These are phyloP conservation scores for Caenorhabditis inopinata DNA, from an alignment of 1,140 invertebrate genomes.

Conservation along the genomic window DNA sequence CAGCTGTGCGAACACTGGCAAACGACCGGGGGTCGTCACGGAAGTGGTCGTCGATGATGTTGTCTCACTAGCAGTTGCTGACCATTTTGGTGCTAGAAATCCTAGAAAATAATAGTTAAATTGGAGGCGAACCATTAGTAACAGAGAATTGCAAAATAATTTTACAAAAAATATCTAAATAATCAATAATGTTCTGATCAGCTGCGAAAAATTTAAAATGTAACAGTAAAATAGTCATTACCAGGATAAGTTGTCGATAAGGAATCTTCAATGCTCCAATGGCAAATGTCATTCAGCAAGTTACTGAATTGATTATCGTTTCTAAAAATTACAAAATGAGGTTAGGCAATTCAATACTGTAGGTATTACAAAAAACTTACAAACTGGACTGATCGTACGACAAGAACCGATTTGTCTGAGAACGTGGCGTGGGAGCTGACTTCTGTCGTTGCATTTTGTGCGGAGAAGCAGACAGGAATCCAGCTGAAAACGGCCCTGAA, in stretches of 20 bases:
- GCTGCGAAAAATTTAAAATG: no score
- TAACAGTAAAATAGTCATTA: neutral
- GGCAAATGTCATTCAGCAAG: constrained; percentile 24
- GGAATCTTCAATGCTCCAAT: constrained; percentile 9
- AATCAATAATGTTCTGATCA: no score
- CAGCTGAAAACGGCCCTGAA: constrained; percentile 15
- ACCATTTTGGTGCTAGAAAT: constrained; percentile 19
- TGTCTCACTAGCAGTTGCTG: neutral
- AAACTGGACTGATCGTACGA: constrained; percentile 20
- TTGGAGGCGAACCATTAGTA: no score
- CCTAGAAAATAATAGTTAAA: constrained; percentile 12
- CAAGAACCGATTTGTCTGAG: constrained; percentile 6
- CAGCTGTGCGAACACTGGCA: constrained; percentile 35
- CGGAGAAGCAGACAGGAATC: constrained; percentile 23
- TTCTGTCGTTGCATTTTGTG: neutral
- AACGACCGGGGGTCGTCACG: neutral
- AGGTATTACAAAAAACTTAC: neutral
- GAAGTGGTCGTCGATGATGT: neutral
- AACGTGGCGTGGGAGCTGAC: neutral
- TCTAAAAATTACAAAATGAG: neutral
- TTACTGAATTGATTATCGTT: constrained; percentile 22
- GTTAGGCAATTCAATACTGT: neutral
- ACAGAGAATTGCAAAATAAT: no score
- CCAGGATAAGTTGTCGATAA: neutral
- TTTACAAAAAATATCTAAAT: no score